A percentile compares a stretch with the other conserved stretches of the same genome.
These are phyloP conservation scores for Bombus confusus DNA, from an alignment of 1,140 invertebrate species.

Conservation along the genomic window DNA sequence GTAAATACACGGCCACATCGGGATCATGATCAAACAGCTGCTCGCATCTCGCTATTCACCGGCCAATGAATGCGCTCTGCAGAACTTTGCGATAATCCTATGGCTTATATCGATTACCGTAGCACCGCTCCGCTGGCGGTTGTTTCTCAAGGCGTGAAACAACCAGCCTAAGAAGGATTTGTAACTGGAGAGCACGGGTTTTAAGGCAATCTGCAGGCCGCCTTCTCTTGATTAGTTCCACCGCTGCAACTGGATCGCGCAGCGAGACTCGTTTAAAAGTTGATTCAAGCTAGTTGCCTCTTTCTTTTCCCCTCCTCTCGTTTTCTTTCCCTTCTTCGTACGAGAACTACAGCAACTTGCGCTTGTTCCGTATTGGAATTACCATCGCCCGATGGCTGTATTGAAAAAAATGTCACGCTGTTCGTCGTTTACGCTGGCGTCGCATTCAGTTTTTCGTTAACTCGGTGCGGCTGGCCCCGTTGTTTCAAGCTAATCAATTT, in stretches of 20 bases:
- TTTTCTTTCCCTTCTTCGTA: not conserved
- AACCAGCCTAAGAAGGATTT: slow-evolving; percentile 31
- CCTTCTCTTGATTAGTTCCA: not conserved
- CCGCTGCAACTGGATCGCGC: not conserved
- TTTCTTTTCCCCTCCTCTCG: not conserved
- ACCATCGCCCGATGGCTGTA: not conserved
- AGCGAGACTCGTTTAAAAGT: slow-evolving; percentile 1
- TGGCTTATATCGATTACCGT: slow-evolving; percentile 48
- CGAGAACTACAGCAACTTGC: not conserved
- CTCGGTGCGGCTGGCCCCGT: not conserved
- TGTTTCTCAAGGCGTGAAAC: slow-evolving; percentile 31
- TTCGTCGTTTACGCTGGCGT: not conserved
- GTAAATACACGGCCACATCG: slow-evolving; percentile 21
- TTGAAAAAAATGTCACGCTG: not conserved
- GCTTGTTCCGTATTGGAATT: not conserved
- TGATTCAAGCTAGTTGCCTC: not conserved
- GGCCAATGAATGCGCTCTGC: not conserved
- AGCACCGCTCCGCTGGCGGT: not conserved
- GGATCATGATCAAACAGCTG: slow-evolving; percentile 43
- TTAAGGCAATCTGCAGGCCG: not conserved
- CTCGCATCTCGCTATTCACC: slow-evolving; percentile 31
- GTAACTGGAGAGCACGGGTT: not conserved
- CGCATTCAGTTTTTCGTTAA: not conserved
- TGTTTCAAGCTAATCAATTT: slow-evolving; percentile 25
- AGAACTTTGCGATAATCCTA: slow-evolving; percentile 40